Base-by-base conservation (phyloP, 2,797 vertebrate genomes). In the Fistularia commersonii region DNA sequence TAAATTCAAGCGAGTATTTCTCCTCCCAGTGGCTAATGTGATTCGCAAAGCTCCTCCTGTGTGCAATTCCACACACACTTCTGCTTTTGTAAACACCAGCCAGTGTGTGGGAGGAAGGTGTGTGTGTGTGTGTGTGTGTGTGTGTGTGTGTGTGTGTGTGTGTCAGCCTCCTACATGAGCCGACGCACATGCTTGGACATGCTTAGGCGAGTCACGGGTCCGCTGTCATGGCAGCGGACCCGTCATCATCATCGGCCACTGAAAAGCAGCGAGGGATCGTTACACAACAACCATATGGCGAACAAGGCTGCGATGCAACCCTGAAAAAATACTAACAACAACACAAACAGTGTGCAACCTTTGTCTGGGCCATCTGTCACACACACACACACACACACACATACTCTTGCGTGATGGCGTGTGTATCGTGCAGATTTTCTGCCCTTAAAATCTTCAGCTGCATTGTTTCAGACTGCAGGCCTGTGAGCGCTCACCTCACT, bases 351-450 rank as follows among this genome's bases (percentile, higher is more conserved):
- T 36, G 23, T 38, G 23, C 23, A 23, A 48, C 13, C 48, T 60
- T 71, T 51, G 37, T 49, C 11, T 49, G 37, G 11, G n/a, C 61
- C 64, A 57, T 70, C 64, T 72, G 72, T 64, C 48, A 1, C 41
- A 13, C 15, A 39, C 3, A 1, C 44, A 64, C 39, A 37, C 37
- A 47, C 38, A 48, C 12, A 15, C 37, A n/a, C n/a, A n/a, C n/a
- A n/a, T 23, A 6, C 51, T 52, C 7, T 48, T 52, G 41, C 49
- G 35, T 48, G 49, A 15, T 12, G 37, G 23, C 13, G 42, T 41
- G 7, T 15, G 9, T 37, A n/a, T 7, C 5, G 15, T 45, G 0
- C 35, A 52, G 33, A 49, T 51, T 44, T 4, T 51, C 38, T 44
- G 55, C 36, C 40, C 36, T 50, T 40, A 51, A 51, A 52, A 10